Conservation (phyloP, 2,113 vertebrate species). For the Percina caprodes region DNA sequence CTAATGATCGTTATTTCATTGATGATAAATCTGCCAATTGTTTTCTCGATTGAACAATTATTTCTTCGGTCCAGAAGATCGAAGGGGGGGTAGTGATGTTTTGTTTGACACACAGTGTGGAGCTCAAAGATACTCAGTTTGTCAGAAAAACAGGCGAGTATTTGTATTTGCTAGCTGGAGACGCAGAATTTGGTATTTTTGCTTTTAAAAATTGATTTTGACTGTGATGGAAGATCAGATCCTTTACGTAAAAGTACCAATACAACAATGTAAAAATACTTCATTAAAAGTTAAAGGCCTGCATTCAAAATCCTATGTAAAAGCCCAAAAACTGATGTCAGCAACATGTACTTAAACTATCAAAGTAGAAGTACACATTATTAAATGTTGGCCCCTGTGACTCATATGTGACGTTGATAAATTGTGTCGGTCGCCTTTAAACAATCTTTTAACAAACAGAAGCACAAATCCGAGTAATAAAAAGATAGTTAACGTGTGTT, state of each 20-base stretch:
- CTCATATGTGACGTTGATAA: background rate
- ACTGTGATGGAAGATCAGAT: background rate
- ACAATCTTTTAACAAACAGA: constrained; percentile 18
- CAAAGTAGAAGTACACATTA: background rate
- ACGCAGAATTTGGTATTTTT: background rate
- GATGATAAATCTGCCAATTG: too few relatives aligned
- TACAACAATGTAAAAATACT: background rate
- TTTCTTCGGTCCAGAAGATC: too few relatives aligned
- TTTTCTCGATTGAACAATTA: too few relatives aligned
- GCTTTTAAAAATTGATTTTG: background rate
- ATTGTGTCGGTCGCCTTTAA: background rate
- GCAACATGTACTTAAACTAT: background rate
- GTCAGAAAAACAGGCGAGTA: background rate
- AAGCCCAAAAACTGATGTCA: background rate
- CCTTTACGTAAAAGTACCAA: background rate
- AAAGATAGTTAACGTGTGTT: constrained; percentile 11
- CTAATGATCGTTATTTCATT: too few relatives aligned
- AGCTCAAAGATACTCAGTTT: too few relatives aligned
- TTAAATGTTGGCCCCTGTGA: background rate
- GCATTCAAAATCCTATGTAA: background rate
- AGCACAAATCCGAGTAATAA: constrained; percentile 28
- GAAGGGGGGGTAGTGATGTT: too few relatives aligned
- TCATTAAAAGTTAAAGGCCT: too few relatives aligned
- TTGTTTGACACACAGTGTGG: too few relatives aligned
- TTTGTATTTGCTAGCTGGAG: background rate